phyloP scores from a whole-genome alignment of 2,797 vertebrate species.

The Orientallactaga sibirica region DNA sequence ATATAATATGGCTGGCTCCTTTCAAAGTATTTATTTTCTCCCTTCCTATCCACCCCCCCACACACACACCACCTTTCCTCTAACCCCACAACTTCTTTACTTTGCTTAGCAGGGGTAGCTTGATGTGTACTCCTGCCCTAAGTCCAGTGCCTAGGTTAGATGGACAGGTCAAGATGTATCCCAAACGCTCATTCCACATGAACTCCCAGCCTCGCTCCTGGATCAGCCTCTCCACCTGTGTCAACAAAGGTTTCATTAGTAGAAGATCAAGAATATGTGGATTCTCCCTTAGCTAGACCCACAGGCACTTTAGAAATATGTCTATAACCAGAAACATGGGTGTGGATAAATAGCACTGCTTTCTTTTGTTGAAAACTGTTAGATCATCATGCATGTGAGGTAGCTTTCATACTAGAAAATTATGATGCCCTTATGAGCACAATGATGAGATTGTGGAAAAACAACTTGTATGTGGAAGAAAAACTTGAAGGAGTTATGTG shows the following conservation, averaged over 20 bases:
- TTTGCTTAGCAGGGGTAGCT: constrained; percentile 96
- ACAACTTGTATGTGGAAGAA: constrained; percentile 12
- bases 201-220: constrained; percentile 98
- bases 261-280: constrained; percentile 43
- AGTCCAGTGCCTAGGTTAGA: constrained; percentile 98
- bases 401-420: constrained; percentile 44
- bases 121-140: constrained; percentile 97
- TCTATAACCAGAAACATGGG: constrained; percentile 54
- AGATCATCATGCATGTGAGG: not conserved
- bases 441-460: constrained; percentile 42
- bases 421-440: not conserved
- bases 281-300: constrained; percentile 9
- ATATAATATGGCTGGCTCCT: not conserved
- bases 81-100: constrained; percentile 86
- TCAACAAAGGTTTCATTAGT: constrained; percentile 57
- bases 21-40: not conserved
- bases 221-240: constrained; percentile 96
- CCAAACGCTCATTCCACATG: constrained; percentile 98
- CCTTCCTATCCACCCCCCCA: not conserved
- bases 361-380: constrained; percentile 41
- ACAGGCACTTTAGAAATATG: constrained; percentile 49
- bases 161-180: constrained; percentile 97
- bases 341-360: constrained; percentile 19
- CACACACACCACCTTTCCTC: not conserved
- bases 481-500: constrained; percentile 24